Conservation (phyloP, 64 coral and sea anemone species). For the Actinia equina region DNA sequence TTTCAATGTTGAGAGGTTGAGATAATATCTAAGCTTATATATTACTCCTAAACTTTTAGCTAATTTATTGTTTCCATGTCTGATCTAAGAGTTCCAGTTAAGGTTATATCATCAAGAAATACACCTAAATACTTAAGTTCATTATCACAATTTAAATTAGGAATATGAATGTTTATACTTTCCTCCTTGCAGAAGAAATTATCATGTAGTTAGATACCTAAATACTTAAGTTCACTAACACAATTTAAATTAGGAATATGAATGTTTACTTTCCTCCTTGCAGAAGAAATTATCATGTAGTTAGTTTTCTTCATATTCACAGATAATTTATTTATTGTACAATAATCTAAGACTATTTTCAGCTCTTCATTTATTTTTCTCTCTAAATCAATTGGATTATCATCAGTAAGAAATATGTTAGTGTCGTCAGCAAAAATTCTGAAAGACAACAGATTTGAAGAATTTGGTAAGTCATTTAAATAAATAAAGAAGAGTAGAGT, state of each 20-base stretch:
- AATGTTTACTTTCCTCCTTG: neutral
- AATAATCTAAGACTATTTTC: constrained; percentile 31
- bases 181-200: too few species aligned
- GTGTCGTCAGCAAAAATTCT: constrained; percentile 39
- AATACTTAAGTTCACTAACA: constrained; percentile 25
- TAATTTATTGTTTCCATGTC: constrained; percentile 27
- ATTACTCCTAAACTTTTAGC: constrained; percentile 6
- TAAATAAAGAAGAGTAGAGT: too few species aligned
- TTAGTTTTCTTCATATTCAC: constrained; percentile 40
- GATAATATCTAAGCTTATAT: constrained; percentile 2
- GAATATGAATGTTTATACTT: too few species aligned
- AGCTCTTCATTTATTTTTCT: constrained; percentile 40
- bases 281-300: constrained; percentile 28
- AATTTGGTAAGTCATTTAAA: too few species aligned
- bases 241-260: constrained; percentile 14
- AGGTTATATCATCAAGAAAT: constrained; percentile 41
- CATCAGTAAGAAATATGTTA: constrained; percentile 22
- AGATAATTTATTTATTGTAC: constrained; percentile 31
- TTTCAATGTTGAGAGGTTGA: neutral
- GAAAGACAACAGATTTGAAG: neutral
- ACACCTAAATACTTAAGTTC: too few species aligned
- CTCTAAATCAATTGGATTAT: constrained; percentile 41
- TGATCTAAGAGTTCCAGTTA: constrained; percentile 31
- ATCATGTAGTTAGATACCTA: too few species aligned
- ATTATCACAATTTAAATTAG: too few species aligned